Evolutionary conservation across 1,140 invertebrate genomes (phyloP), one percentile per base, ranked within the genome.

Genomic region (Eulimnadia texana): DNA sequence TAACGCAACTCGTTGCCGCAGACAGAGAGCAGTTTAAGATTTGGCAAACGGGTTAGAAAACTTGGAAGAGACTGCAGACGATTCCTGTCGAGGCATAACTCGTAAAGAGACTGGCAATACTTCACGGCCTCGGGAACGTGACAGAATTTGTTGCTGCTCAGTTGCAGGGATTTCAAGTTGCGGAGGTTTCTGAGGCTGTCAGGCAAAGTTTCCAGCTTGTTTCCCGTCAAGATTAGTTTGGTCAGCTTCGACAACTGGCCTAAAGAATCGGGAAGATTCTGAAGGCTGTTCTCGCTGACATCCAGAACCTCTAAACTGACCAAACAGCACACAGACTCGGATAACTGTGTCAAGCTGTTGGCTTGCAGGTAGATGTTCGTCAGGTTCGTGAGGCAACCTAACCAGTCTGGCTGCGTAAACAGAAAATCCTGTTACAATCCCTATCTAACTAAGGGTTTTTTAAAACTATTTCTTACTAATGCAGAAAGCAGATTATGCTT

Each of bases 301-400:
- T 63, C 62, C 20, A 63, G 52, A 0, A 33, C 52, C 50, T 62
- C 27, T 25, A 63, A 60, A 24, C 23, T 47, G 1, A 13, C 47
- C 22, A 63, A 24, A 27, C 25, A 47, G 13, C 57, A 42, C 33
- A 63, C 60, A 3, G 56, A 47, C 20, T 63, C 50, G n/a, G 62
- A 58, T 13, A 63, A 50, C 16, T 50, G 25, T 33, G 51, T 53
- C 19, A 63, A 27, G 25, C 25, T 11, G 29, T 63, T 63, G 20
- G 62, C 62, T 54, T 60, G 58, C 9, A 63, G 50, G 20, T 63
- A 63, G 20, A 63, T 27, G n/a, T 63, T 63, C n/a, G 62, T 63
- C 50, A 63, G 27, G 19, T 60, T 60, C 19, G 23, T 59, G 25
- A 63, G 60, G 29, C 24, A 49, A 47, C 27, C 23, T 24, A 63